Base-by-base conservation (phyloP, 2,113 vertebrate species). In the Indri indri region DNA sequence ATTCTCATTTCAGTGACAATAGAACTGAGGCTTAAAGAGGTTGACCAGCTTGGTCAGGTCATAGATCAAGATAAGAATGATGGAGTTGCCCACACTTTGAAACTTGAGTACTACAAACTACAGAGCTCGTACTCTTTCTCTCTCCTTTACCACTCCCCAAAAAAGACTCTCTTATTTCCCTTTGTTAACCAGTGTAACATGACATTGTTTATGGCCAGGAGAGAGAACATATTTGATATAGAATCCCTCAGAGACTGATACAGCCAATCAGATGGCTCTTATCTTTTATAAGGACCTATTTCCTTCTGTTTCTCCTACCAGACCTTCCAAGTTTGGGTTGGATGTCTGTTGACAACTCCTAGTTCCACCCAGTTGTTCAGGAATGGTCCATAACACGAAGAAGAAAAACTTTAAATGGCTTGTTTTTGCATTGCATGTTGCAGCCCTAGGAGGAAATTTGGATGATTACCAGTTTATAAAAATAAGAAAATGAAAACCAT, bases 401-500 rank as follows among this genome's bases (percentile, higher is more conserved):
- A 92, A 91, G 13, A 82, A 95, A 70, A 13, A 47, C 61, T 97
- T 91, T 82, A 82, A 88, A 88, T 27, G 34, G 68, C 34, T 96
- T 93, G 74, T 61, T 96, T 96, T 97, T 90, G 77, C 65, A 65
- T 54, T 94, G 37, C 68, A 50, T 63, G 6, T 71, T 88, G 84
- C 6, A 87, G 70, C 30, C 65, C 45, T 80, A 80, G 57, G 80
- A 96, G 74, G 93, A 96, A 91, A 97, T 54, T 63, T 97, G 91
- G 57, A 74, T 52, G 17, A 40, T 68, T 70, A 89, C 74, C 88
- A 96, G 88, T 83, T 97, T 97, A 92, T 96, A 95, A 96, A 97
- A 97, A 94, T 63, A 86, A 96, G 88, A 91, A 98, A 97, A 97
- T 92, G 80, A 97, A 52, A 97, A 90, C 85, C 94, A 94, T 81